Conservation (phyloP, 2,113 vertebrate species). For the Cynoglossus semilaevis region DNA sequence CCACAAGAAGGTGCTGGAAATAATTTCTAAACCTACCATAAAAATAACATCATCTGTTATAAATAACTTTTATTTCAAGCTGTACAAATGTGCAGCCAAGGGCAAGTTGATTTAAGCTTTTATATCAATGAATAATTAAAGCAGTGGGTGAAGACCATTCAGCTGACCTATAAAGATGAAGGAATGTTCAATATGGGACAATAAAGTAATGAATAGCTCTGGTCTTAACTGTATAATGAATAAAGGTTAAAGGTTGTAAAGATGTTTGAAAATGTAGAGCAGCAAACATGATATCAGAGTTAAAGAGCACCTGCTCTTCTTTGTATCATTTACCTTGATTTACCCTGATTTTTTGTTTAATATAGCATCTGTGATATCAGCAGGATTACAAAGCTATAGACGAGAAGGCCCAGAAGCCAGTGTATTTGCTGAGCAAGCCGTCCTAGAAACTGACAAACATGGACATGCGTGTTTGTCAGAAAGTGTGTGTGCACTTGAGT, state of each 20-base stretch:
- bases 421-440: constrained; percentile 41
- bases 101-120: constrained; percentile 67
- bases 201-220: constrained; percentile 45
- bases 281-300: too few species aligned
- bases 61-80: constrained; percentile 59
- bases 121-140: constrained; percentile 75
- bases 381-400: constrained; percentile 34
- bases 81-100: constrained; percentile 27
- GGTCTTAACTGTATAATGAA: constrained; percentile 12
- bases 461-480: background rate
- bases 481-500: constrained; percentile 8
- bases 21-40: constrained; percentile 24
- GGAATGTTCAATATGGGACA: constrained; percentile 57
- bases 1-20: constrained; percentile 18
- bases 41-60: constrained; percentile 41
- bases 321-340: constrained; percentile 28
- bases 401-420: constrained; percentile 30
- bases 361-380: constrained; percentile 23
- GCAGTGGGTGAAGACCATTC: constrained; percentile 66
- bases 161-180: constrained; percentile 65
- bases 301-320: constrained; percentile 18
- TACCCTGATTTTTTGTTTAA: constrained; percentile 34
- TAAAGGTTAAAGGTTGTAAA: too few species aligned
- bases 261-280: too few species aligned
- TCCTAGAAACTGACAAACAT: constrained; percentile 12